Base-by-base conservation (phyloP, 2,888 invertebrate genomes). In the Noctua fimbriata region DNA sequence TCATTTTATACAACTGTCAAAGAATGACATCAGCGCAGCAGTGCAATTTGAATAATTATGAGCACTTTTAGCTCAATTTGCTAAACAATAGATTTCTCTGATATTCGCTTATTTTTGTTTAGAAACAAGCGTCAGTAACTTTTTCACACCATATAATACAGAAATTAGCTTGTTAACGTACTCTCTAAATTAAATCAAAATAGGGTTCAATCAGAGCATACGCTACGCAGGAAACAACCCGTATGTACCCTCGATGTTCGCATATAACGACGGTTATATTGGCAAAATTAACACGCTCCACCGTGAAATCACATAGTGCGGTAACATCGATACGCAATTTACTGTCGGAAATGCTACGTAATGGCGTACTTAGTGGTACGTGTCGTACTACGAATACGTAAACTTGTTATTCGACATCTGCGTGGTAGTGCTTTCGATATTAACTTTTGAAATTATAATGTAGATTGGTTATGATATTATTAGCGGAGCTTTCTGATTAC, bases 281-380 rank as follows among this genome's bases (percentile, higher is more conserved):
- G 92, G 90, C 90, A 91, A 92, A 93, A 93, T 94, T 94, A 93
- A 93, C 92, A 92, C 89, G 91, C 91, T 89, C 90, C 88, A 91
- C 90, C 87, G 92, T 93, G 91, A 92, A 93, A 93, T 94, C 93
- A 90, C 91, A 89, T 89, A 87, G 89, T 91, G 90, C 86, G 91
- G 91, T 89, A 91, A 93, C 92, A 93, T 90, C 91, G 92, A 93
- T 94, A 94, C 93, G 92, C 93, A 93, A 93, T 94, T 89, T 89
- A 89, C 86, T 85, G 87, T 86, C 90, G 90, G 90, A 88, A 89
- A 86, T 85, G 86, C 84, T 85, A 85, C 89, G 88, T 91, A 91
- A 89, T 91, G 80, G 89, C 84, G 88, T 88, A 89, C 88, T 88
- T 88, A 89, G 89, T 77, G 88, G 84, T 88, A 91, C 88, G 87